Evolutionary conservation across 2,797 vertebrate species (phyloP).

Genomic region (Gadopsis bispinosus): DNA sequence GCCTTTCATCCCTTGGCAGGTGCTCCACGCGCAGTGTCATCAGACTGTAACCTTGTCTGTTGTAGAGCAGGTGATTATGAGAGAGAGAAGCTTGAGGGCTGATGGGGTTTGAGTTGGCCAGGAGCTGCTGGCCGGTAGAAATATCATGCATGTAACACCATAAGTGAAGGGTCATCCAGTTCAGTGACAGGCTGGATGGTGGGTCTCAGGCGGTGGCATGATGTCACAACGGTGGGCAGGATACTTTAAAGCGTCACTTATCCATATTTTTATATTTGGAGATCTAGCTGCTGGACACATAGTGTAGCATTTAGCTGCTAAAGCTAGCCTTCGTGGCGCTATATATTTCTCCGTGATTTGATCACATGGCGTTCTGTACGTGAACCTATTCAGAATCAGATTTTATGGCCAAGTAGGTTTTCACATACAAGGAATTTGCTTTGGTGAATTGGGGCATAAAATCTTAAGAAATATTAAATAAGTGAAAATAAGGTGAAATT

Average conservation of each 20-base stretch:
- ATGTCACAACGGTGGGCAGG: neutral
- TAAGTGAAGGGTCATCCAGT: conserved; percentile 44
- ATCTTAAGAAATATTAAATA: no score
- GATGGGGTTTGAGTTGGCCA: conserved; percentile 38
- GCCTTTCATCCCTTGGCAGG: conserved; percentile 55
- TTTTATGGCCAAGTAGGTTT: no score
- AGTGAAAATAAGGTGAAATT: no score
- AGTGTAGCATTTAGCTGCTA: neutral
- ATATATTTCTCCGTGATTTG: neutral
- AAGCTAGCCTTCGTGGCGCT: neutral
- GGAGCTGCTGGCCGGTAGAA: conserved; percentile 17
- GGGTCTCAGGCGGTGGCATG: neutral
- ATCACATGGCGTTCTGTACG: neutral
- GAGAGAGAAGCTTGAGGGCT: conserved; percentile 30
- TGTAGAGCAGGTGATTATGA: conserved; percentile 70
- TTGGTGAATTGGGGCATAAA: no score
- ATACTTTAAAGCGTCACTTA: neutral
- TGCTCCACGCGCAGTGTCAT: conserved; percentile 55
- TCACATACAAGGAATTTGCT: no score
- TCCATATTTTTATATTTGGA: neutral
- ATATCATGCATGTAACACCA: conserved; percentile 7
- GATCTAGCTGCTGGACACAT: neutral
- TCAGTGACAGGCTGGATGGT: conserved; percentile 18
- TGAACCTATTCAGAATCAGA: no score
- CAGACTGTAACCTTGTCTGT: conserved; percentile 68